Percentiles rank a stretch among this genome's conserved stretches.
Conservation (phyloP, 1,140 invertebrate species). For the Dolichoris vasculosae region DNA sequence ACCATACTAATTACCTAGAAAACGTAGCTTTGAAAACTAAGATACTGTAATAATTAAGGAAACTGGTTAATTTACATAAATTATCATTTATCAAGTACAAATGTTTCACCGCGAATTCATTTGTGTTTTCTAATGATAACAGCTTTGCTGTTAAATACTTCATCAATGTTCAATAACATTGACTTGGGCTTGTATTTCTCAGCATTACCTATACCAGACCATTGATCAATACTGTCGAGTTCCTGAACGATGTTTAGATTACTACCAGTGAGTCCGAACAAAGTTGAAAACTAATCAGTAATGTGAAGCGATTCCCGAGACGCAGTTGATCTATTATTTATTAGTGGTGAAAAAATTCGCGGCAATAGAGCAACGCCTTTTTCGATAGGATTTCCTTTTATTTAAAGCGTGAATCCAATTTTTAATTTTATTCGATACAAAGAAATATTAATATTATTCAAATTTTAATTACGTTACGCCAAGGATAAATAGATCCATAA, state of each 20-base stretch:
- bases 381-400: constrained; percentile 75
- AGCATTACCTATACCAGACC: constrained; percentile 65
- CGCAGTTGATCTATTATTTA: constrained; percentile 73
- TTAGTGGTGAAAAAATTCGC: constrained; percentile 76
- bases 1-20: background rate
- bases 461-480: constrained; percentile 75
- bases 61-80: no score
- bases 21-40: no score
- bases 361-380: constrained; percentile 80
- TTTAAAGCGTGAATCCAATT: constrained; percentile 49
- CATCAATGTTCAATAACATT: constrained; percentile 66
- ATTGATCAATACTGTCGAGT: constrained; percentile 69
- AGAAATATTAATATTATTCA: background rate
- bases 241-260: constrained; percentile 61
- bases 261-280: constrained; percentile 76
- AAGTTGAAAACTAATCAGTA: constrained; percentile 84
- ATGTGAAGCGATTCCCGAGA: constrained; percentile 80
- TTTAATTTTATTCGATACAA: background rate
- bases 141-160: constrained; percentile 49
- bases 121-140: constrained; percentile 64
- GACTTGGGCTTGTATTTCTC: constrained; percentile 41
- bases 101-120: constrained; percentile 61
- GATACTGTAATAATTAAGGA: no score
- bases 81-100: background rate
- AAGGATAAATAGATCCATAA: constrained; percentile 81